Conservation (phyloP, 2,113 vertebrate species). For the Otocyon megalotis region DNA sequence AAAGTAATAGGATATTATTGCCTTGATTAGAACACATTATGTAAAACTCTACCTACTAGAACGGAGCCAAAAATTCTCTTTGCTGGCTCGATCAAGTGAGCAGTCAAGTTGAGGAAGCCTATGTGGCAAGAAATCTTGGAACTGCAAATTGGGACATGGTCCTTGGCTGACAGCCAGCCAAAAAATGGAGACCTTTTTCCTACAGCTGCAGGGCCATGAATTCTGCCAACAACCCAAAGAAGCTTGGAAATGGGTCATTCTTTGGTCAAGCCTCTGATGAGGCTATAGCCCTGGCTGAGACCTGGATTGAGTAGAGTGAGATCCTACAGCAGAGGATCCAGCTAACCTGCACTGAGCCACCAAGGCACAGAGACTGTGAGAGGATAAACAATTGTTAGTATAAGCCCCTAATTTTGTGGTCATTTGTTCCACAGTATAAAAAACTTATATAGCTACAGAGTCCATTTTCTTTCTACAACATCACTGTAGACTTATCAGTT, state of each 20-base stretch:
- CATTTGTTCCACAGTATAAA: not conserved
- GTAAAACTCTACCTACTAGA: not conserved
- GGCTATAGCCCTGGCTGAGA: no score
- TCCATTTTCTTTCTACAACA: not conserved
- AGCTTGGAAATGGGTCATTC: not conserved
- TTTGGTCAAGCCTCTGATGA: not conserved
- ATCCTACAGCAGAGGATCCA: fast-evolving
- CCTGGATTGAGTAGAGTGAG: fast-evolving
- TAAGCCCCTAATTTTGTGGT: not conserved
- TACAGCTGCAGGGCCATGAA: not conserved
- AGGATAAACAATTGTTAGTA: not conserved
- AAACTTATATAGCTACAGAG: not conserved
- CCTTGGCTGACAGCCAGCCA: not conserved
- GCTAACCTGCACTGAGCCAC: no score
- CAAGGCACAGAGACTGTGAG: not conserved
- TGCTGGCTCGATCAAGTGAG: not conserved
- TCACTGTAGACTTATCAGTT: not conserved
- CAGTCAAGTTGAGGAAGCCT: not conserved
- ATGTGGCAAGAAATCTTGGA: not conserved
- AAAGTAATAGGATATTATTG: not conserved
- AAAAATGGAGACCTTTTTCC: not conserved
- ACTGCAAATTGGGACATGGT: not conserved
- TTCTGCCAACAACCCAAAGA: not conserved
- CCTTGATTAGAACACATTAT: not conserved
- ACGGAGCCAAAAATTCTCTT: not conserved